Percentiles rank a stretch among this genome's conserved stretches.
Evolutionary conservation across 2,888 invertebrate genomes (phyloP).

Genomic region (Papilio protenor): DNA sequence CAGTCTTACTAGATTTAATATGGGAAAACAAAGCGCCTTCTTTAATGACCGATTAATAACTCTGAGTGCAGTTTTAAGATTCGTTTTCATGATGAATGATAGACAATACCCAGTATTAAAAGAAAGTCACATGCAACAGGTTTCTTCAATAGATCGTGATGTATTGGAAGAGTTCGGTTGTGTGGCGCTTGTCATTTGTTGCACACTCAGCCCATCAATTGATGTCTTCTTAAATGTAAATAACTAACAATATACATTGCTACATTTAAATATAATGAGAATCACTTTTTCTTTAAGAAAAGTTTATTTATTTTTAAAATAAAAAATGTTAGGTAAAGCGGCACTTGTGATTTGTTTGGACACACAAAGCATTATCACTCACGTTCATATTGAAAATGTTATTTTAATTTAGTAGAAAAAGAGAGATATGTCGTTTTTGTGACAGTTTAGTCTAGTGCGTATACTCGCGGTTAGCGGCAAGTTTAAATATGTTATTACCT

Average conservation of each 20-base stretch:
- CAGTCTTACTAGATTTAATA: too few relatives aligned
- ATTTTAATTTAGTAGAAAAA: background rate
- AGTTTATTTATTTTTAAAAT: background rate
- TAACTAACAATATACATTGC: background rate
- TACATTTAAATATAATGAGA: background rate
- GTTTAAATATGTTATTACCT: too few relatives aligned
- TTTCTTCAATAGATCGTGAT: slow-evolving; percentile 14
- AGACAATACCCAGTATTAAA: background rate
- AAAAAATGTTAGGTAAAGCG: background rate
- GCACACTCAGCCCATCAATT: background rate
- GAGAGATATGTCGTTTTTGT: background rate
- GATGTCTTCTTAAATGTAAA: slow-evolving; percentile 1
- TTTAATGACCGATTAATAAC: background rate
- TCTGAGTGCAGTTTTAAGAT: background rate
- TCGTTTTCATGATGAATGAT: background rate
- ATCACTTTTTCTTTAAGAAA: background rate
- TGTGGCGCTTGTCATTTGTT: slow-evolving; percentile 9
- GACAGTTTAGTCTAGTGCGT: background rate
- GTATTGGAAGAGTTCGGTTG: slow-evolving; percentile 1
- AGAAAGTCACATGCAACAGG: slow-evolving; percentile 12
- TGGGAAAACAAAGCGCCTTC: too few relatives aligned
- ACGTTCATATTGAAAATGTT: background rate
- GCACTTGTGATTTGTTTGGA: background rate
- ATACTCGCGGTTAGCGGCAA: background rate
- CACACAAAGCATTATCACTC: background rate